Conservation (phyloP, 2,888 invertebrate species). For the Dendrolimus pini region DNA sequence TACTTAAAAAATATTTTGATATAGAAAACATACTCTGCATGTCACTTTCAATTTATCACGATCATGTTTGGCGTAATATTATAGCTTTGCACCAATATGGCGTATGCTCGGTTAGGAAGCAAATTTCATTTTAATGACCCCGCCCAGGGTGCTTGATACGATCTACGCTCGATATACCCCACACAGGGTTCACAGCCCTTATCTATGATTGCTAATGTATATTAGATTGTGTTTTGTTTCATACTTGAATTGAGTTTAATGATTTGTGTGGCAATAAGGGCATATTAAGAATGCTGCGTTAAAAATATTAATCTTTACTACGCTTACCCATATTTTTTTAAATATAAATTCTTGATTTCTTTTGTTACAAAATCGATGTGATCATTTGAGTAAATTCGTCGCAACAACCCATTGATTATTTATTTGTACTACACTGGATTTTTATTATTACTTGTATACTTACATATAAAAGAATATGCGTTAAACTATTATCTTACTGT, state of each 20-base stretch:
- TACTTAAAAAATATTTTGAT: too few relatives aligned
- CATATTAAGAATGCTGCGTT: too few relatives aligned
- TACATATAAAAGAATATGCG: too few relatives aligned
- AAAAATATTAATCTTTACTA: too few relatives aligned
- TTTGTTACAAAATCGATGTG: too few relatives aligned
- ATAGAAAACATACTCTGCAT: not conserved
- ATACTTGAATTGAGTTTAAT: slow-evolving; percentile 10
- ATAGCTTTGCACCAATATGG: not conserved
- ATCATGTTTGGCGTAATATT: not conserved
- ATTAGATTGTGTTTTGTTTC: slow-evolving; percentile 4
- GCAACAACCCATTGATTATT: too few relatives aligned
- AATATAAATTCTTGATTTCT: too few relatives aligned
- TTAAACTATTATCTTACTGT: too few relatives aligned
- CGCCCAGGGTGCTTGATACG: slow-evolving; percentile 36
- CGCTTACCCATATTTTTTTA: too few relatives aligned
- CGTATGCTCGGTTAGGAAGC: slow-evolving; percentile 26
- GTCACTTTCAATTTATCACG: not conserved
- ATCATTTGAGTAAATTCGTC: too few relatives aligned
- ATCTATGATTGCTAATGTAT: slow-evolving; percentile 11
- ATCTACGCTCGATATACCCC: slow-evolving; percentile 51
- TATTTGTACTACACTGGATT: too few relatives aligned
- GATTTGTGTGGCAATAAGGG: slow-evolving; percentile 1
- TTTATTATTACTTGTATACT: too few relatives aligned
- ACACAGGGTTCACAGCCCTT: slow-evolving; percentile 34
- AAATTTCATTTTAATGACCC: slow-evolving; percentile 72